These are phyloP conservation scores for Silvanus unidentatus DNA, from an alignment of 2,888 invertebrate genomes.

Conservation along the genomic window DNA sequence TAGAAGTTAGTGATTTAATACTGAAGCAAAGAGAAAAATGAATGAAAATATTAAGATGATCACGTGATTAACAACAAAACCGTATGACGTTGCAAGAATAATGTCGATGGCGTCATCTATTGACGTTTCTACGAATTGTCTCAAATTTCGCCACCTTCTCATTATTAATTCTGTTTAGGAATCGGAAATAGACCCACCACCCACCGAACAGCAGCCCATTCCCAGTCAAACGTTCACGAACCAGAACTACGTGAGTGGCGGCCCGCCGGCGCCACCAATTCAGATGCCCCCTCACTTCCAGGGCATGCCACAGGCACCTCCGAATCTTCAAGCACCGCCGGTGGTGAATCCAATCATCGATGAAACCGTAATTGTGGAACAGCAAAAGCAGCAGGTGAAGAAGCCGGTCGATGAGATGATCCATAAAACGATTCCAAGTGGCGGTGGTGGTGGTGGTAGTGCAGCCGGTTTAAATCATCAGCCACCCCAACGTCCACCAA, in stretches of 20 bases:
- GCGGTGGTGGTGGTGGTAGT: not conserved
- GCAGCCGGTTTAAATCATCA: conserved; percentile 10
- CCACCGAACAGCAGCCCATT: conserved; percentile 52
- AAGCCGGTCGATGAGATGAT: conserved; percentile 23
- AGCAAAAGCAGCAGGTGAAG: conserved; percentile 35
- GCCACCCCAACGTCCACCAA: conserved; percentile 29
- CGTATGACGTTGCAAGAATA: too few relatives aligned
- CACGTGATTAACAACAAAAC: too few relatives aligned
- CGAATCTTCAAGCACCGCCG: conserved; percentile 25
- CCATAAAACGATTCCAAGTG: not conserved
- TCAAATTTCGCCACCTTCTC: too few relatives aligned
- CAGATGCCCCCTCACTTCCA: conserved; percentile 51
- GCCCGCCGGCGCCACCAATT: conserved; percentile 50
- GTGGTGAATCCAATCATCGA: not conserved
- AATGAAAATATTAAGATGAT: too few relatives aligned
- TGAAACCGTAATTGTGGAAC: conserved; percentile 27
- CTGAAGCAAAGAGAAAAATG: too few relatives aligned
- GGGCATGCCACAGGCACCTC: conserved; percentile 26
- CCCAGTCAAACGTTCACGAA: conserved; percentile 83
- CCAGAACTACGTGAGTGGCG: conserved; percentile 61
- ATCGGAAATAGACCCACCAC: conserved; percentile 77
- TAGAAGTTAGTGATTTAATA: too few relatives aligned
- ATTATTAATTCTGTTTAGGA: conserved; percentile 41
- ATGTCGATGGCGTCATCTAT: too few relatives aligned
- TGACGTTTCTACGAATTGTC: too few relatives aligned